Evolutionary conservation across 1,140 invertebrate species (phyloP).

Genomic region (Sinonovacula constricta): DNA sequence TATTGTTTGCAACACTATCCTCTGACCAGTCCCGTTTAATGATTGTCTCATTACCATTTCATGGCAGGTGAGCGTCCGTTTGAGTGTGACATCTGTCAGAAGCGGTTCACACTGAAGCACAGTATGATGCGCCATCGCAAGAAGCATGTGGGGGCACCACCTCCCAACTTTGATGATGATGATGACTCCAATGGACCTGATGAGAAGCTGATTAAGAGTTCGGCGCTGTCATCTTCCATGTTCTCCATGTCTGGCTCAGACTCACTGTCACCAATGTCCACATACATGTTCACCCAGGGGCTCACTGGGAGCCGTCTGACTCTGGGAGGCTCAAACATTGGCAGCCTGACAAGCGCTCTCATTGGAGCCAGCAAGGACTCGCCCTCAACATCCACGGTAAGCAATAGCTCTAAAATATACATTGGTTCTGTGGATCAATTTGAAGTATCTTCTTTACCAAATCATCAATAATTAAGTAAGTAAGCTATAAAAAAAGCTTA

Average conservation of each 20-base stretch:
- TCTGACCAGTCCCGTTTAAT: too few species aligned
- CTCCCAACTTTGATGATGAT: conserved; percentile 46
- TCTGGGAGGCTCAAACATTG: conserved; percentile 22
- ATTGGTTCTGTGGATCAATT: too few species aligned
- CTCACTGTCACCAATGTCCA: too few species aligned
- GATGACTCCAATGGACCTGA: conserved; percentile 50
- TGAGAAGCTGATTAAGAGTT: conserved; percentile 15
- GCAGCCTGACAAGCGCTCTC: background rate
- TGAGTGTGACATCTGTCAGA: conserved; percentile 82
- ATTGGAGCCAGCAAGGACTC: background rate
- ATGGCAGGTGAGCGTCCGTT: conserved; percentile 75
- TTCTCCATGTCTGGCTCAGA: background rate
- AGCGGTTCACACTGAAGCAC: conserved; percentile 94
- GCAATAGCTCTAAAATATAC: too few species aligned
- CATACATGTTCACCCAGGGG: conserved; percentile 28
- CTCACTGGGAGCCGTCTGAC: conserved; percentile 11
- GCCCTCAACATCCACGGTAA: background rate
- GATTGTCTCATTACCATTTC: conserved; percentile 20
- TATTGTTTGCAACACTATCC: too few species aligned
- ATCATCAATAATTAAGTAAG: too few species aligned
- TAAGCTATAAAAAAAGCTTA: too few species aligned
- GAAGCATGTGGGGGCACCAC: conserved; percentile 76
- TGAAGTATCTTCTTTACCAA: too few species aligned
- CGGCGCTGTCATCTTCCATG: background rate
- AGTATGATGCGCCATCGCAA: conserved; percentile 94